Evolutionary conservation across 2,113 vertebrate genomes (phyloP), one percentile per base, ranked within the genome.

Genomic region (Xiphophorus maculatus): DNA sequence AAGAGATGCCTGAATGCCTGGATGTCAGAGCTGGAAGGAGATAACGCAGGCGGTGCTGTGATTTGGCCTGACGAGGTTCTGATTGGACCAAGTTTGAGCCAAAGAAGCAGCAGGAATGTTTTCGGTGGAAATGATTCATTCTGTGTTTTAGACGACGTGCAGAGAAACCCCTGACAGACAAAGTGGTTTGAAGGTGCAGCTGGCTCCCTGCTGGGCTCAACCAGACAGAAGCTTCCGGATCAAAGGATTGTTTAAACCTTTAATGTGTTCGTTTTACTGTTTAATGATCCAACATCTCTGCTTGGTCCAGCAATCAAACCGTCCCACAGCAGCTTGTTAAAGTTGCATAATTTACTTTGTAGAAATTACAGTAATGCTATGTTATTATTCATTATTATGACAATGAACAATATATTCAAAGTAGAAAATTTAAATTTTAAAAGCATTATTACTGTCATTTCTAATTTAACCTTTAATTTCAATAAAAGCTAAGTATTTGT

Each of bases 181-280:
- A 70, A 65, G 62, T 12, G 5, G 28, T 74, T 61, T 44, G 8
- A 17, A 65, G 63, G 27, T 61, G 62, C 62, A 70, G 29, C 73
- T 74, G 74, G 27, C 61, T 48, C 27, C 71, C 73, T 0, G 71
- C 71, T 78, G 62, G 44, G 84, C 35, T 8, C 25, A 79, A 70
- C 60, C 63, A 62, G 65, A 71, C 51, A 40, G 11, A 71, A 35
- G 35, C 35, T 64, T 63, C 30, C 75, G 63, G 0, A n/a, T 27
- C 28, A 28, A 33, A 29, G n/a, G 63, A 74, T 13, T 10, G 29
- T 14, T 68, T 32, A 30, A 80, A 48, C 60, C 58, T 66, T 40
- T 37, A 33, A 72, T 32, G 33, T 0, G 1, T 3, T 10, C 27
- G 35, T 4, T 70, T 30, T 33, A 13, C 54, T 30, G 37, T 11